Conservation (phyloP, 1,140 invertebrate genomes). For the Drosophila erecta region DNA sequence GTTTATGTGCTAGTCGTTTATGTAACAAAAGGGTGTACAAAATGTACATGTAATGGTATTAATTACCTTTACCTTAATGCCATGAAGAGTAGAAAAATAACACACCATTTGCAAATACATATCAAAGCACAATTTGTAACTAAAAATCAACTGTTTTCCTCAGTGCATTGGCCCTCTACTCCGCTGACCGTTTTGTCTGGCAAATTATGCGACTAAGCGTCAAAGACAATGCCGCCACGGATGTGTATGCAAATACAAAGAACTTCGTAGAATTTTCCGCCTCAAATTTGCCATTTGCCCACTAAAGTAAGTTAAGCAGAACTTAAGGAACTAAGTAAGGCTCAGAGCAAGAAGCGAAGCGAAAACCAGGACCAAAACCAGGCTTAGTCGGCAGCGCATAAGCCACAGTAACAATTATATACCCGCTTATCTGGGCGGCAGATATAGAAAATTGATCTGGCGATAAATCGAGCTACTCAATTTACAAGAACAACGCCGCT, state of each 20-base stretch:
- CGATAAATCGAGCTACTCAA: slow-evolving; percentile 81
- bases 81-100: too few relatives aligned
- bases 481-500: slow-evolving; percentile 79
- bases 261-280: slow-evolving; percentile 46
- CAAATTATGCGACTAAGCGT: slow-evolving; percentile 76
- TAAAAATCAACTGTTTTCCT: neutral
- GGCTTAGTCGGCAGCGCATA: slow-evolving; percentile 51
- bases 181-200: slow-evolving; percentile 20
- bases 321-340: slow-evolving; percentile 45
- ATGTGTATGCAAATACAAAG: slow-evolving; percentile 51
- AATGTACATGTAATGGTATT: too few relatives aligned
- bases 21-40: too few relatives aligned
- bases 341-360: slow-evolving; percentile 24
- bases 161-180: neutral
- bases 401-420: slow-evolving; percentile 66
- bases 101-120: too few relatives aligned
- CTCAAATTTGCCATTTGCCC: slow-evolving; percentile 74
- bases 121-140: too few relatives aligned
- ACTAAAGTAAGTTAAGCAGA: slow-evolving; percentile 79
- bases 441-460: slow-evolving; percentile 80
- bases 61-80: too few relatives aligned
- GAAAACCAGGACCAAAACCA: slow-evolving; percentile 2
- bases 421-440: slow-evolving; percentile 68
- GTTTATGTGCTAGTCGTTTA: too few relatives aligned
- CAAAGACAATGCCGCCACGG: slow-evolving; percentile 57